These are phyloP conservation scores for Dysdera silvatica DNA, from an alignment of 1,140 invertebrate species.

Conservation along the genomic window DNA sequence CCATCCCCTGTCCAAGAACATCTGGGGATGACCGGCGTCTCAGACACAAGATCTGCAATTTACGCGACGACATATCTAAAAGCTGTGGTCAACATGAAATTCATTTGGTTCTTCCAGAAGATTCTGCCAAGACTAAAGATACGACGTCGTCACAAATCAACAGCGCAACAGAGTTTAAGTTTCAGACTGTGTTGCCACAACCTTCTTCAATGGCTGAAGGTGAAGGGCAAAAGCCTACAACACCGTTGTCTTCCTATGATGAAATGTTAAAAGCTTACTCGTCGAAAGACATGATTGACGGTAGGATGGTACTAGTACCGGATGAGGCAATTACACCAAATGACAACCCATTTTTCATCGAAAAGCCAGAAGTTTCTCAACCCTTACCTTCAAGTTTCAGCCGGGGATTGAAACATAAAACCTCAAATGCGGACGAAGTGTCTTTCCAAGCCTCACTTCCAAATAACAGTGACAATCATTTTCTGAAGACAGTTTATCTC, in stretches of 20 bases:
- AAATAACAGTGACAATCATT: too few relatives aligned
- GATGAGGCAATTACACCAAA: too few relatives aligned
- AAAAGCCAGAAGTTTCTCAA: too few relatives aligned
- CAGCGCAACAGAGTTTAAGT: constrained; percentile 8
- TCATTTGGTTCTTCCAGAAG: constrained; percentile 1
- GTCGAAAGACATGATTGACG: neutral
- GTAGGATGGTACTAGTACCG: too few relatives aligned
- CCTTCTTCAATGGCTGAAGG: neutral
- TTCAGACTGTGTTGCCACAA: constrained; percentile 1
- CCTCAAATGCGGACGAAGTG: too few relatives aligned
- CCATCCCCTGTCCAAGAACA: constrained; percentile 2
- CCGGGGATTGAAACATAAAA: too few relatives aligned
- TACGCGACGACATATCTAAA: constrained; percentile 3
- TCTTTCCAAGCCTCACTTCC: too few relatives aligned
- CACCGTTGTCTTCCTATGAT: neutral
- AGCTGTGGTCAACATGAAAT: constrained; percentile 8
- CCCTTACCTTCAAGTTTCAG: too few relatives aligned
- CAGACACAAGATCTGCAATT: constrained; percentile 11
- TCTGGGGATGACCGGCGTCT: too few relatives aligned
- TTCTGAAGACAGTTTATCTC: too few relatives aligned
- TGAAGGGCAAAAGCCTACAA: neutral
- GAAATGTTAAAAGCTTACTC: neutral
- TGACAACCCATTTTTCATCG: too few relatives aligned
- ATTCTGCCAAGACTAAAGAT: neutral
- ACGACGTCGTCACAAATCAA: constrained; percentile 16